Evolutionary conservation across 2,113 vertebrate species (phyloP), one percentile per base, ranked within the genome.

Genomic region (Oryzias curvinotus): DNA sequence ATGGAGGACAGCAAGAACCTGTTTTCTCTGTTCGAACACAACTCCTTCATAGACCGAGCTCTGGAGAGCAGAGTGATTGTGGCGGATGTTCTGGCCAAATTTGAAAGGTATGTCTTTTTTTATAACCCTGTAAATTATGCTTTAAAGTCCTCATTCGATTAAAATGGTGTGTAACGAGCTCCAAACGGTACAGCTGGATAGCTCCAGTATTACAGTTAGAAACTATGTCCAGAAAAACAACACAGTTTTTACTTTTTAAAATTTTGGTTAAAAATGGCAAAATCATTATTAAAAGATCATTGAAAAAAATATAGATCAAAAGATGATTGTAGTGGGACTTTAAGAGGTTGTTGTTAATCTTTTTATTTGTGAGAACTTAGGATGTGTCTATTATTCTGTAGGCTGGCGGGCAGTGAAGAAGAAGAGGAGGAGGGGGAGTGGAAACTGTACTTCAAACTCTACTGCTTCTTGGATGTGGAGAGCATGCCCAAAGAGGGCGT

Each of bases 1-100:
- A 99, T 99, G 96, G 97, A 98, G 85, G 94, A 99, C 42, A 98
- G 97, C 88, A 95, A 96, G 86, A 99, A 99, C 87, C 94, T 98
- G 92, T 99, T 99, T 65, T 95, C 97, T 60, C 85, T 99, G 84
- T 99, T 99, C 63, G 97, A 99, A 68, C 94, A 97, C 90, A 97
- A 95, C 0, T 86, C 93, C 10, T 86, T 85, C 16, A 93, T 91
- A 8, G 95, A 96, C 70, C 93, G 96, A 76, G 97, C 97, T 41
- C 92, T 99, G 61, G 97, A 99, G 85, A 98, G 96, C 91, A 93
- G 96, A 44, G 91, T 97, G 66, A 94, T 99, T 1, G 95, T 99
- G 28, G 97, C 97, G 0, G 97, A 99, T 13, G 87, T 99, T 51
- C 86, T 99, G 50, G 95, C 97, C 36, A 98, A 98, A 84, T 99